Percentiles rank a stretch among this genome's conserved stretches.
Evolutionary conservation across 2,888 invertebrate species (phyloP).

Genomic region (Eretmocerus hayati): DNA sequence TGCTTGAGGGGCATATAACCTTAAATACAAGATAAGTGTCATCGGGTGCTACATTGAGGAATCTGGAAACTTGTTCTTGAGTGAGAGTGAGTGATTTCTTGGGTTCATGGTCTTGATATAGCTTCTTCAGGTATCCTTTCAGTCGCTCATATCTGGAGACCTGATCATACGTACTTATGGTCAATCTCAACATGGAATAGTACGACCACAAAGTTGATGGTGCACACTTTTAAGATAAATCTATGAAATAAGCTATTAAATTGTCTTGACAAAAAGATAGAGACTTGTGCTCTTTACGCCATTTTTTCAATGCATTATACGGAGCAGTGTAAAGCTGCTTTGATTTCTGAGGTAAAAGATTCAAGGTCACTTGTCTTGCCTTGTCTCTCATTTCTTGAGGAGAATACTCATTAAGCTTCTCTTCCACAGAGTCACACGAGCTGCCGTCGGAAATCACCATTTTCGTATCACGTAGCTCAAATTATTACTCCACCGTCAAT

Average conservation of each 20-base stretch:
- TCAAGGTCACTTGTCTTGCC: neutral
- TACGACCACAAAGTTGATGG: slow-evolving; percentile 1
- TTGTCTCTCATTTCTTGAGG: slow-evolving; percentile 8
- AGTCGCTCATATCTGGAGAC: neutral
- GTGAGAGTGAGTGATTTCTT: neutral
- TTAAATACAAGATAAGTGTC: neutral
- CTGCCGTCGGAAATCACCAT: no score
- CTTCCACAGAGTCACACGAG: no score
- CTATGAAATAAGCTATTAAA: slow-evolving; percentile 6
- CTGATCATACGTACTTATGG: slow-evolving; percentile 1
- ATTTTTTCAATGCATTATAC: neutral
- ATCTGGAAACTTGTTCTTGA: neutral
- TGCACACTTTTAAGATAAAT: neutral
- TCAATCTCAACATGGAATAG: slow-evolving; percentile 8
- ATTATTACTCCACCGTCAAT: no score
- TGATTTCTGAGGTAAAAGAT: neutral
- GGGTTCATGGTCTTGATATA: neutral
- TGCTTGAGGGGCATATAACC: neutral
- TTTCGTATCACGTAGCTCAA: no score
- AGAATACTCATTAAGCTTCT: no score
- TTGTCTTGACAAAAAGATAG: slow-evolving; percentile 1
- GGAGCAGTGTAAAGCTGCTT: neutral
- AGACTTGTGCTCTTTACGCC: neutral
- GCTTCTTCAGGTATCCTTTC: neutral
- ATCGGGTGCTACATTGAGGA: neutral